Evolutionary conservation across 35 echinoderm and acorn worm genomes (phyloP), one percentile per base, ranked within the genome.

Genomic region (Apostichopus parvimensis): DNA sequence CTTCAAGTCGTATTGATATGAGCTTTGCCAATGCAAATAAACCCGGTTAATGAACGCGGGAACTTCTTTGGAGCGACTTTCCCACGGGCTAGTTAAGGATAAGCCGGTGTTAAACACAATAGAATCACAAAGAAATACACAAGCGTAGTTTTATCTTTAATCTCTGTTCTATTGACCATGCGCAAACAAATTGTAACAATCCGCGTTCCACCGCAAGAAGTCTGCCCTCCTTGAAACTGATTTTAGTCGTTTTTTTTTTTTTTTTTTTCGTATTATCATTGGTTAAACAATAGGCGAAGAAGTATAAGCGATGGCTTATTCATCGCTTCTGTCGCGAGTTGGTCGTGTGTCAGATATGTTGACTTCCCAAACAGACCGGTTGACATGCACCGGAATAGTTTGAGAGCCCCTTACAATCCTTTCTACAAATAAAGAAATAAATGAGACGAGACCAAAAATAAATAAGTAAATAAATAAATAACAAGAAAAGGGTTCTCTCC

Each of bases 91-190:
- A 17, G 64, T 82, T 82, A 82, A 13, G 24, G 45, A 53, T 45
- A 55, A 55, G 45, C 45, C 45, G 53, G 34, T 55, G 79, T n/a
- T 56, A 8, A 9, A 20, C 9, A 82, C 79, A 82, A 82, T 53
- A 34, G 79, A 45, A 56, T 56, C n/a, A 68, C 11, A 68, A 18
- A 68, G 64, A 68, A 68, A n/a, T 53, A 56, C 52, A 34, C 79
- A 54, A 53, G n/a, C 25, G 79, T 6, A 6, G 45, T 82, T 56
- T 82, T 82, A 82, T 24, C 34, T 34, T 45, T 82, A 82, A 82
- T 82, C 79, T 82, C 79, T 56, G 5, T 14, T 82, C 34, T 82
- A 82, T 82, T 82, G 53, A 56, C 79, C 79, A 82, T 56, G 79
- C n/a, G 79, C 52, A 82, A 82, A 54, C 79, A 82, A 55, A 56